Evolutionary conservation across 2,888 invertebrate genomes (phyloP), one percentile per base, ranked within the genome.

Genomic region (Mechanitis messenoides): DNA sequence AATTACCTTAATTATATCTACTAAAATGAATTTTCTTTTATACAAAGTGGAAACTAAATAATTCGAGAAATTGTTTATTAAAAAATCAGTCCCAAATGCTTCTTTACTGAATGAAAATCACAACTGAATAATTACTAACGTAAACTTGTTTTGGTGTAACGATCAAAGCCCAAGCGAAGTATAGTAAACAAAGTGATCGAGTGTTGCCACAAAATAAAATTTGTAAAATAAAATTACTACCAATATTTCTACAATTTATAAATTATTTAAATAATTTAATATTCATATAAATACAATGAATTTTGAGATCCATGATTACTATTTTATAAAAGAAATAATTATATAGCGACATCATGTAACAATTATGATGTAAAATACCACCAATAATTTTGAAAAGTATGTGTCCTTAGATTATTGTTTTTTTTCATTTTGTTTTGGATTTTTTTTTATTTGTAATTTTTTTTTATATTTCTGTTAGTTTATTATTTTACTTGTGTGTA

Each of bases 151-250:
- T 83, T 79, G 77, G 77, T 80, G 45, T 46, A 60, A 78, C 77
- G 75, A 74, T 72, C 76, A 73, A 65, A 58, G 67, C 63, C 68
- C 73, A 73, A 71, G 78, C 78, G 64, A 59, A 65, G 56, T 55
- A 74, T 77, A 77, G 83, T 84, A 85, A 85, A 85, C 84, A 85
- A 85, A 74, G 69, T 65, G 9, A 42, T n/a, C 45, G 61, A 69
- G 72, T 81, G 83, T 74, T 81, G 76, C 81, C 79, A 73, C 62
- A 3, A 3, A 58, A 54, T 53, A 55, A 55, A 55, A 35, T 54
- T 45, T 42, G 33, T 35, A 20, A 20, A 20, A 20, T 54, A 50
- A 46, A 3, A n/a, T 66, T 68, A 63, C 74, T 76, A 76, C 73
- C 53, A 73, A 58, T 53, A 45, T 50, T 31, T 31, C 3, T n/a